A percentile compares a stretch with the other conserved stretches of the same genome.
These are phyloP conservation scores for Leptinotarsa undecemlineata DNA, from an alignment of 1,140 invertebrate species.

Conservation along the genomic window DNA sequence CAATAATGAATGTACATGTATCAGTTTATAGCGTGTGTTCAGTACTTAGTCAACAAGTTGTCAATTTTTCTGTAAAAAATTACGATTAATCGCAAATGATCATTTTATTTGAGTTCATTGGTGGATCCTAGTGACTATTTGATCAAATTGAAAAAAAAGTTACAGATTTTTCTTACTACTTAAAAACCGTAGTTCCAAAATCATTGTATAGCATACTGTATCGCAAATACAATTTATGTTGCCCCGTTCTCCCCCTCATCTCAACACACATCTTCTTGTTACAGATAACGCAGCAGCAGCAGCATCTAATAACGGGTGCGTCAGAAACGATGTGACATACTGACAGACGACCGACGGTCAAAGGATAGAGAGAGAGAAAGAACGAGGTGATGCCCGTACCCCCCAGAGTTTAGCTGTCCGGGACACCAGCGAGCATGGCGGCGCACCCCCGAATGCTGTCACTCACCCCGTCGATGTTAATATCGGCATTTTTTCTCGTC, in stretches of 20 bases:
- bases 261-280: background rate
- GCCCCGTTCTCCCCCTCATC: background rate
- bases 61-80: too few species aligned
- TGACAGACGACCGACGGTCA: conserved; percentile 26
- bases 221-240: too few species aligned
- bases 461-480: conserved; percentile 39
- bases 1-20: too few species aligned
- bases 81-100: too few species aligned
- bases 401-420: conserved; percentile 43
- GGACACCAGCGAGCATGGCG: conserved; percentile 44
- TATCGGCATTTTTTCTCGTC: conserved; percentile 48
- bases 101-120: too few species aligned
- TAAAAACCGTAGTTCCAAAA: too few species aligned
- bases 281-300: conserved; percentile 9
- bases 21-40: too few species aligned
- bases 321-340: conserved; percentile 49
- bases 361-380: conserved; percentile 35
- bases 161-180: too few species aligned
- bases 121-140: too few species aligned
- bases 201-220: too few species aligned
- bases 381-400: conserved; percentile 44
- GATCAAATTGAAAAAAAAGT: too few species aligned
- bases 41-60: too few species aligned
- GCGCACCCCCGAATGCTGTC: conserved; percentile 43
- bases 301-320: conserved; percentile 23